Conservation (phyloP, 2,113 vertebrate species). For the Brevimyrus niger region DNA sequence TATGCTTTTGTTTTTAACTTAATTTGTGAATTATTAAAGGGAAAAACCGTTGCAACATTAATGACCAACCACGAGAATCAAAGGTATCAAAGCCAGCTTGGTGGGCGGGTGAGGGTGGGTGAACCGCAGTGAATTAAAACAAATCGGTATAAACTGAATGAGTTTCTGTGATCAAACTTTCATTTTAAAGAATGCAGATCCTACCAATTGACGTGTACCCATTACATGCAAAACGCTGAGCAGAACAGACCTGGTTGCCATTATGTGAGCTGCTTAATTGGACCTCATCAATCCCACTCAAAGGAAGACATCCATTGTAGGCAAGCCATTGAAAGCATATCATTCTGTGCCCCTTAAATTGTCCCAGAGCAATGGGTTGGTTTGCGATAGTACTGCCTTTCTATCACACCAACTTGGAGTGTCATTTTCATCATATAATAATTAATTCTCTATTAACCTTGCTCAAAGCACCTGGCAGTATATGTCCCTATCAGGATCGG, state of each 20-base stretch:
- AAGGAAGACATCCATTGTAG: background rate
- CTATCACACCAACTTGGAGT: background rate
- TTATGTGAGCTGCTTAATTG: background rate
- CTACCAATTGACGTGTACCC: background rate
- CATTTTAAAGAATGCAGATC: background rate
- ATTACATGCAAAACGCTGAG: background rate
- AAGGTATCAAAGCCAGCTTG: background rate
- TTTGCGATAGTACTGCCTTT: background rate
- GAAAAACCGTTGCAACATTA: background rate
- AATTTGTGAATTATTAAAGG: background rate
- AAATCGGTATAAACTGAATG: background rate
- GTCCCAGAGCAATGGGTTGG: background rate
- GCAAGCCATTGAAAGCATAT: background rate
- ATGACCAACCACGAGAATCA: background rate
- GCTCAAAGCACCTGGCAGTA: background rate
- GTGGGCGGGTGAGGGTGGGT: background rate
- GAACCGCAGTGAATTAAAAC: background rate
- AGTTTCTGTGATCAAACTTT: background rate
- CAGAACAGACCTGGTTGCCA: background rate
- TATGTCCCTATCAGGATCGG: background rate
- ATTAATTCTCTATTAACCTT: background rate
- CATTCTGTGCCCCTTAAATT: background rate
- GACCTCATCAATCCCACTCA: background rate
- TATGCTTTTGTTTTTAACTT: background rate
- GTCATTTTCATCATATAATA: background rate